Evolutionary conservation across 2,888 invertebrate species (phyloP), one percentile per base, ranked within the genome.

Genomic region (Lacanobia wlatinum): DNA sequence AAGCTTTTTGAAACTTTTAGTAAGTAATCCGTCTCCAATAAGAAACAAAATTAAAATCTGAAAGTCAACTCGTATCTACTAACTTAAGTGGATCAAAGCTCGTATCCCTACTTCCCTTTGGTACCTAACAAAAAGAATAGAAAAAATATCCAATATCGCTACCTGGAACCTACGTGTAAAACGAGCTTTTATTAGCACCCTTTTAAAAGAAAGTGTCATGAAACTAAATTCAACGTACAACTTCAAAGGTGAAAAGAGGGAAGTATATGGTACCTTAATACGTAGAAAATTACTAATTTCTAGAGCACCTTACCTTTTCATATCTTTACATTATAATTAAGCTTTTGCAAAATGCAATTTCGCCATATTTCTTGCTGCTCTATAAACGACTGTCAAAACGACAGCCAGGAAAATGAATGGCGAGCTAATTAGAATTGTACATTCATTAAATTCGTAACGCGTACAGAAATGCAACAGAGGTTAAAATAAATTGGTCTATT

Each of bases 401-500:
- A 72, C 58, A 68, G 59, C 55, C 50, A 69, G 16, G 48, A 55
- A 63, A 83, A 74, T 58, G 66, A 67, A 68, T 56, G 40, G 43
- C 60, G 34, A 60, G 63, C 73, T 78, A 84, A 82, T 84, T 80
- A 78, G 80, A 80, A 82, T 78, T 71, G 70, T 64, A 77, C 63
- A 70, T 73, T 72, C 70, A 82, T 75, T 84, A 66, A 79, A 82
- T 71, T 62, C 71, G 55, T 56, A 70, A 72, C 76, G 68, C 72
- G 73, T 78, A 69, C 55, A 78, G 76, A 79, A 82, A 84, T 76
- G 83, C 82, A 82, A 70, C 70, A 70, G 68, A 78, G 78, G 80
- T 68, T 83, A 82, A 86, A 87, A 86, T 85, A 82, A 87, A 88
- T 87, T 85, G 84, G 69, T 65, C 82, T 83, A 85, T 84, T 84